A percentile compares a stretch with the other conserved stretches of the same genome.
Conservation (phyloP, 2,797 vertebrate species). For the Anabacerthia variegaticeps region DNA sequence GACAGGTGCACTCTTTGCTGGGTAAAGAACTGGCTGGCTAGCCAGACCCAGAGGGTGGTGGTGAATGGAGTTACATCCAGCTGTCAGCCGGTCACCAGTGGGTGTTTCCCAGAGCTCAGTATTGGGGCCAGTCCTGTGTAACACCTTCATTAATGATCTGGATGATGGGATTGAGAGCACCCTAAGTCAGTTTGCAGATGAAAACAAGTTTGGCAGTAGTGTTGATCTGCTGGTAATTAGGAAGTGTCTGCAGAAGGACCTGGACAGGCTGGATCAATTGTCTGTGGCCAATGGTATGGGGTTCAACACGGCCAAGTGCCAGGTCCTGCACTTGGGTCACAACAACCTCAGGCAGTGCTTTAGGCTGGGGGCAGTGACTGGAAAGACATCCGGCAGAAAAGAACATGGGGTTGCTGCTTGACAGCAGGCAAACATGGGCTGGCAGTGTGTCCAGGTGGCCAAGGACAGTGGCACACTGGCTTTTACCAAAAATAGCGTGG, state of each 20-base stretch:
- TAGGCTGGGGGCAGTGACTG: neutral
- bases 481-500: fast-evolving
- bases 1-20: neutral
- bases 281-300: fast-evolving
- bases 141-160: neutral
- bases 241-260: neutral
- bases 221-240: neutral
- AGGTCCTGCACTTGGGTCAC: neutral
- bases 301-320: neutral
- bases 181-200: neutral
- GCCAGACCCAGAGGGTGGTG: too few species aligned
- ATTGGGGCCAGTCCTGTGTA: neutral
- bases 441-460: neutral
- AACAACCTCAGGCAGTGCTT: fast-evolving
- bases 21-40: neutral
- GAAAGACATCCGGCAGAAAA: neutral
- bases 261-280: neutral
- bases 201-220: neutral
- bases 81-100: neutral
- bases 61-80: neutral
- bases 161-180: neutral
- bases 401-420: neutral
- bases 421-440: fast-evolving
- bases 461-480: neutral
- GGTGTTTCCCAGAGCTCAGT: neutral